These are phyloP conservation scores for Lithophane ornitopus DNA, from an alignment of 2,888 invertebrate species.

Conservation along the genomic window DNA sequence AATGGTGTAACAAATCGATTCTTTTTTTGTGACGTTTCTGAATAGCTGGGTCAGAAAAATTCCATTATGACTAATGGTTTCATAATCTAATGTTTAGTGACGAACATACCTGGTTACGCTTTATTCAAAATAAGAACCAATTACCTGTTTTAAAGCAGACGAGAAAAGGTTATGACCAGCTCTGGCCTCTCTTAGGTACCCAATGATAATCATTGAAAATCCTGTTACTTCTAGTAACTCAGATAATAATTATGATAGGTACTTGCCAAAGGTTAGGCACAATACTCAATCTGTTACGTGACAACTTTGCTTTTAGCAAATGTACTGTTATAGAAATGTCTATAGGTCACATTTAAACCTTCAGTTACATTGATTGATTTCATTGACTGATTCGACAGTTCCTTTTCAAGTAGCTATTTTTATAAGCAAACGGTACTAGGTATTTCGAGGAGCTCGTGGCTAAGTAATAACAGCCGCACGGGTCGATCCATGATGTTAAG, in stretches of 20 bases:
- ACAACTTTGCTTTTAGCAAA: neutral
- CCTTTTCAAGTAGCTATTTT: too few relatives aligned
- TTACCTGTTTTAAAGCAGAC: neutral
- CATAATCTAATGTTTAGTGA: neutral
- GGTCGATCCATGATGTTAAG: too few relatives aligned
- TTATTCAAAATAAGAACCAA: neutral
- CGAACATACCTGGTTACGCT: neutral
- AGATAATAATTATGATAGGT: neutral
- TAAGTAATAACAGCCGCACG: too few relatives aligned
- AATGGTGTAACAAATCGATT: neutral
- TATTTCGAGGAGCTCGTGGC: too few relatives aligned
- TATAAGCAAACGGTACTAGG: too few relatives aligned
- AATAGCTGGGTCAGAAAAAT: neutral
- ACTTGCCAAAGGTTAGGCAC: neutral
- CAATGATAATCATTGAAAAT: neutral
- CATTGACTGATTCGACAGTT: neutral
- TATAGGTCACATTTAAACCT: slow-evolving; percentile 7
- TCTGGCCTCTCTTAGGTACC: neutral
- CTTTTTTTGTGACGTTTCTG: neutral
- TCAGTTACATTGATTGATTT: neutral
- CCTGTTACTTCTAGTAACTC: neutral
- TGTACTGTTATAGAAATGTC: slow-evolving; percentile 1
- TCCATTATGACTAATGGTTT: neutral
- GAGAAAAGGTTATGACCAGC: neutral
- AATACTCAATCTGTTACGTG: slow-evolving; percentile 42